Evolutionary conservation across 2,888 invertebrate genomes (phyloP), one percentile per base, ranked within the genome.

Genomic region (Tricholauxania praeusta): DNA sequence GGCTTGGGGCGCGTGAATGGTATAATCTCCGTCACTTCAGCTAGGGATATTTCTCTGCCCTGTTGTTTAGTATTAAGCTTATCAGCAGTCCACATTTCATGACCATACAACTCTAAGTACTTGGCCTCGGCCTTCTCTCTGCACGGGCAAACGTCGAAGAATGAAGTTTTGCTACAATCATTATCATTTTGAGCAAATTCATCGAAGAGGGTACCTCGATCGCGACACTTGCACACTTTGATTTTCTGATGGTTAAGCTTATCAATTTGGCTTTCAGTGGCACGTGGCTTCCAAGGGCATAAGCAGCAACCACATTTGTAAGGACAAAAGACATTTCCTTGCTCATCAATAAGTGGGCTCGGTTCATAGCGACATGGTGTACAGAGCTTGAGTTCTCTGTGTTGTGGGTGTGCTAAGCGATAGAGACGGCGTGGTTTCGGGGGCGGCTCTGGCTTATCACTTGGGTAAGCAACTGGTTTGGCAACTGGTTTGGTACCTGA

Each of bases 111-210:
- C 65, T 85, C 83, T 1, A 83, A 74, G 62, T 79, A 81, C 49
- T 81, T 85, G n/a, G 82, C 79, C 60, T 86, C 86, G 3, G 85
- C 86, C 57, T 80, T 82, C 55, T 85, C 85, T 14, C 84, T 82
- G 69, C 86, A 85, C 3, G 86, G 84, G 67, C 86, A 86, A 12
- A 84, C 78, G 70, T 85, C 85, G 57, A 83, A 85, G 53, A 80
- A 78, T 0, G 83, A 75, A 8, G 72, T 48, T 17, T 75, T 75
- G 22, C 77, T 78, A 53, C 79, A 79, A 39, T 60, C 67, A 17
- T 74, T 74, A 39, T 77, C 75, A 0, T 76, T 69, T 10, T 78
- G 72, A 0, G 71, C 73, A 10, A 80, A 80, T 28, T 48, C 77
- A 1, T 75, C 69, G 62, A 85, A 84, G 15, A 84, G 73, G 4